phyloP scores from a whole-genome alignment of 2,797 vertebrate genomes.

The Sternotherus odoratus region DNA sequence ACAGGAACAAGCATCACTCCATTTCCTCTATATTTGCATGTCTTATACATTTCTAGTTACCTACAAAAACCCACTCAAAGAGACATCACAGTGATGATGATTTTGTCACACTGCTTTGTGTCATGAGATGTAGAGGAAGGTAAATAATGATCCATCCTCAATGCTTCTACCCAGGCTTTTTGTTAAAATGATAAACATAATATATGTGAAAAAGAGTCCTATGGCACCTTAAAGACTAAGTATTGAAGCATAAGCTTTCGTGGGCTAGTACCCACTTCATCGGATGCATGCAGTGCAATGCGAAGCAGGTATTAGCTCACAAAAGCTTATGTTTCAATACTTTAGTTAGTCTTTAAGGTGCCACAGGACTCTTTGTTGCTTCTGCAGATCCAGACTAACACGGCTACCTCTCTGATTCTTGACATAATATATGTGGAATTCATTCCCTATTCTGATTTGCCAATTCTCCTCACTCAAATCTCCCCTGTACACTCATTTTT shows the following conservation, averaged over 20 bases:
- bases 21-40: neutral
- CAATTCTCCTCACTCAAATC: neutral
- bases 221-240: too few relatives aligned
- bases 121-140: rapidly evolving
- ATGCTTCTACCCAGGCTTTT: neutral
- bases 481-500: neutral
- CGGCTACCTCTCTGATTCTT: too few relatives aligned
- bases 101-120: neutral
- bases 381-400: too few relatives aligned
- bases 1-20: neutral
- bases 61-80: neutral
- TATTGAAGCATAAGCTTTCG: too few relatives aligned
- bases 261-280: too few relatives aligned
- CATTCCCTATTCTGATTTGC: neutral
- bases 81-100: neutral
- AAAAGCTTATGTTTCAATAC: too few relatives aligned
- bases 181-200: neutral
- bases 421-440: neutral
- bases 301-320: too few relatives aligned
- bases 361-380: too few relatives aligned
- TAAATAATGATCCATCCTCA: neutral
- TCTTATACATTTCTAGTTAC: neutral
- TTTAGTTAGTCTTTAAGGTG: too few relatives aligned
- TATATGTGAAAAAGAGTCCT: neutral
- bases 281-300: too few relatives aligned